Evolutionary conservation across 2,797 vertebrate species (phyloP).

Genomic region (Lacerta bilineata): DNA sequence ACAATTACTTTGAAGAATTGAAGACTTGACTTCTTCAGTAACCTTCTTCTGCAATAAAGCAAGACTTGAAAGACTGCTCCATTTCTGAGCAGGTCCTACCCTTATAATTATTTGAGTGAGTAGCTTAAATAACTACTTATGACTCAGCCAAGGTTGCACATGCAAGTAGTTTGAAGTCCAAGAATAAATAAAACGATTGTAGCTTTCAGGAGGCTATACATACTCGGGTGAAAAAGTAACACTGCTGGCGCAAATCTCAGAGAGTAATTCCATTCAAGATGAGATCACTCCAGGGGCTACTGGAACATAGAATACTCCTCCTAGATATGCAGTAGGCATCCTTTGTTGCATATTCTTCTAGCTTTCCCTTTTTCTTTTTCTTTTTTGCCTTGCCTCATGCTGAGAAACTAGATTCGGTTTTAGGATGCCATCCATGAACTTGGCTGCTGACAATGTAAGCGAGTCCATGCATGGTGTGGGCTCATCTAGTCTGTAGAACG

Average conservation of each 20-base stretch:
- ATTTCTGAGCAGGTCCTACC: not conserved
- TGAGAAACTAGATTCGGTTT: too few relatives aligned
- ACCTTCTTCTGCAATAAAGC: not conserved
- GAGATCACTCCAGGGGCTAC: not conserved
- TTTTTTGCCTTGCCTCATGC: too few relatives aligned
- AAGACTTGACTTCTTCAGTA: not conserved
- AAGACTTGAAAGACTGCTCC: not conserved
- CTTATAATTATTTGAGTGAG: not conserved
- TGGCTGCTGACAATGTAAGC: too few relatives aligned
- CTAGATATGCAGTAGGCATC: not conserved
- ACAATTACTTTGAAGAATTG: not conserved
- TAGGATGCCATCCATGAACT: too few relatives aligned
- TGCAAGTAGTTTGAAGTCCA: not conserved
- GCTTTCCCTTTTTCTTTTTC: not conserved
- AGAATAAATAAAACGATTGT: not conserved
- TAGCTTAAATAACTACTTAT: not conserved
- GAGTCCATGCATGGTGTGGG: too few relatives aligned
- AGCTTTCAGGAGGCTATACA: not conserved
- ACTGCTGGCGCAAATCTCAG: not conserved
- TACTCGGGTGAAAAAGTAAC: not conserved
- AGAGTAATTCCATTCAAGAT: not conserved
- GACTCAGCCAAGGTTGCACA: accelerated
- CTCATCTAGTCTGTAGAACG: too few relatives aligned
- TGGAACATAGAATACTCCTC: not conserved
- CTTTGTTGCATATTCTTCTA: not conserved